Evolutionary conservation across 2,797 vertebrate genomes (phyloP), one percentile per base, ranked within the genome.

Genomic region (Euthynnus affinis): DNA sequence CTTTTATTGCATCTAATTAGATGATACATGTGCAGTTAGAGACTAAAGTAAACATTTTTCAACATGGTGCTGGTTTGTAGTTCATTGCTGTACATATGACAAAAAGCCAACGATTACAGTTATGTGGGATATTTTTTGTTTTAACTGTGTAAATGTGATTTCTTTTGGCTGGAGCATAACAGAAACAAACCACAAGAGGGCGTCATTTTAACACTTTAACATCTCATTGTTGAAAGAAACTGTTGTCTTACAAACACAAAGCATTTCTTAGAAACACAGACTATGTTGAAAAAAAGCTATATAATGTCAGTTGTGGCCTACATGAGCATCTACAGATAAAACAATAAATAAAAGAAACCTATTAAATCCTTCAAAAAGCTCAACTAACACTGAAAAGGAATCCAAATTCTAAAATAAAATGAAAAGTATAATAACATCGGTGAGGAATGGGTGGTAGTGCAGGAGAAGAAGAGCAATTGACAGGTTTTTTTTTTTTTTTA

Each of bases 171-270:
- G 6, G 2, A 18, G 23, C 15, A 27, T 23, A 2, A 53, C 40
- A 37, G 22, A 22, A 66, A 78, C 22, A 23, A 1, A 17, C 81
- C 88, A 90, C 87, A 76, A 87, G 89, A 65, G 73, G 90, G 82
- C 81, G 5, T 0, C 27, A 59, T 18, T 82, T 77, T 77, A n/a
- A 53, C 74, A 52, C 2, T 20, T 74, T 46, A 25, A 55, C 4
- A 1, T 37, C 10, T 42, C n/a, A 53, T 37, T 20, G 51, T 20
- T 57, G 14, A 75, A 48, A 40, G 1, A 70, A 46, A 23, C 60
- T 53, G 23, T 22, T 9, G 8, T 63, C 25, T 62, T 23, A 10
- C 20, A 81, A 67, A 60, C 9, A 52, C 9, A 20, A 40, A 80
- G 20, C 5, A 42, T 13, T 14, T 49, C 4, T 23, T 14, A 63